phyloP scores from a whole-genome alignment of 1,140 invertebrate genomes.

The Drosophila kikkawai region DNA sequence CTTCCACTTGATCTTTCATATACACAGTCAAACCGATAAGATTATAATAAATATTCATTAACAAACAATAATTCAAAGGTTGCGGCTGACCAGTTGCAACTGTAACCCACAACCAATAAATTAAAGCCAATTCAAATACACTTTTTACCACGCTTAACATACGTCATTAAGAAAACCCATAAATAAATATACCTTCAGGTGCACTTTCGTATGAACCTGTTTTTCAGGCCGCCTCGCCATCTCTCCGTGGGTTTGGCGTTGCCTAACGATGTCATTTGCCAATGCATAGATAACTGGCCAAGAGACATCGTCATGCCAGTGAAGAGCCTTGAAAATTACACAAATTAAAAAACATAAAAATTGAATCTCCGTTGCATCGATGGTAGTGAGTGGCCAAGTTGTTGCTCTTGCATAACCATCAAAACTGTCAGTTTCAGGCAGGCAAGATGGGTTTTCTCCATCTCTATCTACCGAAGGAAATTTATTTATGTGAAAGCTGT shows the following conservation, averaged over 20 bases:
- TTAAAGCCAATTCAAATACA: slow-evolving; percentile 27
- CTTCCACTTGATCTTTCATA: not conserved
- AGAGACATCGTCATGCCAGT: slow-evolving; percentile 21
- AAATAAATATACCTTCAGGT: slow-evolving; percentile 48
- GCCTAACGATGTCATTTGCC: slow-evolving; percentile 54
- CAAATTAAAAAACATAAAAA: slow-evolving; percentile 27
- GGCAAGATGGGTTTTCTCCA: slow-evolving; percentile 19
- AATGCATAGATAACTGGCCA: slow-evolving; percentile 37
- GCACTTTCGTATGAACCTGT: slow-evolving; percentile 30
- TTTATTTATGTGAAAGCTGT: slow-evolving; percentile 32
- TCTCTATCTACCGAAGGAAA: slow-evolving; percentile 7
- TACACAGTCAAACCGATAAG: not conserved
- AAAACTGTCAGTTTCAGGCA: slow-evolving; percentile 29
- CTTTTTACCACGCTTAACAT: slow-evolving; percentile 18
- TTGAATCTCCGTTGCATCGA: slow-evolving; percentile 23
- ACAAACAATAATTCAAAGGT: slow-evolving; percentile 12
- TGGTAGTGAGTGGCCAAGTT: slow-evolving; percentile 12
- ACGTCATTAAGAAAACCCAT: slow-evolving; percentile 44
- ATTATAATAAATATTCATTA: slow-evolving; percentile 3
- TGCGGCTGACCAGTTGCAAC: not conserved
- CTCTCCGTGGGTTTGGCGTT: slow-evolving; percentile 28
- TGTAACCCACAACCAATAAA: slow-evolving; percentile 30
- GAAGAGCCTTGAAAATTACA: slow-evolving; percentile 42
- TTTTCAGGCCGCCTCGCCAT: slow-evolving; percentile 12
- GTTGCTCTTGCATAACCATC: slow-evolving; percentile 30